A percentile compares a stretch with the other conserved stretches of the same genome.
Conservation (phyloP, 2,797 vertebrate species). For the Leptoclinus maculatus region DNA sequence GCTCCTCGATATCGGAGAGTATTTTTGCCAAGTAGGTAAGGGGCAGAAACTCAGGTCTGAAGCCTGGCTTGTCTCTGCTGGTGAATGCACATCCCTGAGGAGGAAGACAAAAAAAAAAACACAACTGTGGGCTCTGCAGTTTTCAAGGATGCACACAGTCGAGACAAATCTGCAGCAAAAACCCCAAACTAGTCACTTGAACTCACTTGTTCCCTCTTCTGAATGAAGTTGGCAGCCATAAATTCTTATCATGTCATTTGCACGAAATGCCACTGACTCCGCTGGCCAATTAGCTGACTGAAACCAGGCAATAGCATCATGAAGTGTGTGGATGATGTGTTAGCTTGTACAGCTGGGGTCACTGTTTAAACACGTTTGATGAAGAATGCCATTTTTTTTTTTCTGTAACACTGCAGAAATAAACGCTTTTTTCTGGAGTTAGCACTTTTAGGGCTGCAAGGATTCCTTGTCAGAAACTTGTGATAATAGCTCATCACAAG, state of each 20-base stretch:
- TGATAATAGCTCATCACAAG: background rate
- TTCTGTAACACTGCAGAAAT: background rate
- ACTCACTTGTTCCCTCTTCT: slow-evolving; percentile 6
- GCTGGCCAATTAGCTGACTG: slow-evolving; percentile 22
- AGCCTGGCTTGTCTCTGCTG: slow-evolving; percentile 68
- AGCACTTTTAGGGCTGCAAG: background rate
- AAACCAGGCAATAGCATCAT: background rate
- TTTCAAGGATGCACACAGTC: slow-evolving; percentile 22
- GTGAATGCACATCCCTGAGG: slow-evolving; percentile 70
- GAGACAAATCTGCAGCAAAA: slow-evolving; percentile 54
- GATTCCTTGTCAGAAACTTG: background rate
- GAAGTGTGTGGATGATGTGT: background rate
- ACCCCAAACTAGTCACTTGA: slow-evolving; percentile 21
- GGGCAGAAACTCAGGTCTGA: slow-evolving; percentile 80
- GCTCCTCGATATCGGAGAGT: slow-evolving; percentile 77
- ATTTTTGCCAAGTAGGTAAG: slow-evolving; percentile 79
- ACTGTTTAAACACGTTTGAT: background rate
- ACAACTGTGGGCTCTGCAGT: slow-evolving; percentile 29
- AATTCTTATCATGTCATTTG: background rate
- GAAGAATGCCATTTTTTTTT: background rate
- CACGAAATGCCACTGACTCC: slow-evolving; percentile 1
- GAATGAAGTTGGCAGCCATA: slow-evolving; percentile 20
- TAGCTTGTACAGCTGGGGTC: background rate
- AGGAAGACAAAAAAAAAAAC: slow-evolving; percentile 37
- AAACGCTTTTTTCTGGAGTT: background rate